phyloP scores from a whole-genome alignment of 2,797 vertebrate genomes.

The Mycteria americana region DNA sequence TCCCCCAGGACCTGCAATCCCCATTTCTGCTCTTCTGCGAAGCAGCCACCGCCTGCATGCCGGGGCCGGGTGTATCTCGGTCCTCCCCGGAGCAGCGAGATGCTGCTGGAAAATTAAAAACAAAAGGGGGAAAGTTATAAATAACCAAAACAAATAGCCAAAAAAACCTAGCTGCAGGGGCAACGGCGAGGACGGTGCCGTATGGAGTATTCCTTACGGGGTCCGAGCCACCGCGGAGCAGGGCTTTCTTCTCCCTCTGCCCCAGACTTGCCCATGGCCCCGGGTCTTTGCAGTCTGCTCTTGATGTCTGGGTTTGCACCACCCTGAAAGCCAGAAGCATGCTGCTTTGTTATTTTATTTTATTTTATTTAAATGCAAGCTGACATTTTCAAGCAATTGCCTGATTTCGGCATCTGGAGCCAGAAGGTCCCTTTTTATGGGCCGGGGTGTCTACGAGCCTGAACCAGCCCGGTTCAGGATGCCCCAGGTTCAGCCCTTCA shows the following conservation, averaged over 20 bases:
- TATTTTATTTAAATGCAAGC: neutral
- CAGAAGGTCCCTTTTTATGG: neutral
- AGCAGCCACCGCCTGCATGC: rapidly evolving
- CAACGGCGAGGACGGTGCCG: rapidly evolving
- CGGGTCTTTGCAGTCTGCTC: neutral
- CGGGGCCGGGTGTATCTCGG: rapidly evolving
- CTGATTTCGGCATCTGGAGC: neutral
- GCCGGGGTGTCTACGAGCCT: too few species aligned
- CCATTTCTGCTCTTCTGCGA: neutral
- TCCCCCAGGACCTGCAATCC: too few species aligned
- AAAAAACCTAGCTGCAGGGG: too few species aligned
- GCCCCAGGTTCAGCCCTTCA: neutral
- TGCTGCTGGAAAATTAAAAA: neutral
- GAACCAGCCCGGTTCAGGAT: neutral
- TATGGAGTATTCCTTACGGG: rapidly evolving
- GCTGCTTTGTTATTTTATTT: neutral
- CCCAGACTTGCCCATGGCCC: neutral
- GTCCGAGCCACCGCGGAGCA: rapidly evolving
- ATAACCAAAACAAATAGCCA: neutral
- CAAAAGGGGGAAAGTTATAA: neutral
- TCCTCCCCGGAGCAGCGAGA: rapidly evolving
- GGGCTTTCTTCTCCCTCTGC: neutral
- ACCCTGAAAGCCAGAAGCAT: neutral
- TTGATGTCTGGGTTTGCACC: neutral
- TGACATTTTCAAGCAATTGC: neutral